These are phyloP conservation scores for Pelosia muscerda DNA, from an alignment of 2,888 invertebrate genomes.

Conservation along the genomic window DNA sequence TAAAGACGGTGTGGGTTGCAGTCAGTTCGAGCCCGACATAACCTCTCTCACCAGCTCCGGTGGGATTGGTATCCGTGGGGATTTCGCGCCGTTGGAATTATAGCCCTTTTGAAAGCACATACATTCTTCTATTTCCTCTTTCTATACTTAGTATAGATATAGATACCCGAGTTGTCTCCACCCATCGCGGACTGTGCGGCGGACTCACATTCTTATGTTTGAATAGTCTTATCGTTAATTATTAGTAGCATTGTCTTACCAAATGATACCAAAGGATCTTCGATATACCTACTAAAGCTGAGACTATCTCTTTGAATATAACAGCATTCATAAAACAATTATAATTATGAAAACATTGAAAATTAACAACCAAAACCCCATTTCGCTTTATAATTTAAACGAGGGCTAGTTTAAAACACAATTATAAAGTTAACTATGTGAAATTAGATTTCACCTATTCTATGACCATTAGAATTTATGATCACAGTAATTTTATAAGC, in stretches of 20 bases:
- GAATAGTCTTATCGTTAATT: too few species aligned
- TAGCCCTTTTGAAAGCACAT: too few species aligned
- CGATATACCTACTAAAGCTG: neutral
- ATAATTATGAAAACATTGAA: neutral
- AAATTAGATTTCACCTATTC: conserved; percentile 10
- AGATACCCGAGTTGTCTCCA: too few species aligned
- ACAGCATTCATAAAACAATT: neutral
- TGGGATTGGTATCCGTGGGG: too few species aligned
- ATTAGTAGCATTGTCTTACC: neutral
- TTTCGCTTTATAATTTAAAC: conserved; percentile 1
- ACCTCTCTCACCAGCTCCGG: too few species aligned
- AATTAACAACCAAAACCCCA: neutral
- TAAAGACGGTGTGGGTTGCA: too few species aligned
- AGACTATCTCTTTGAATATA: neutral
- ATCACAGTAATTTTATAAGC: neutral
- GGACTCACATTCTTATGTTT: too few species aligned
- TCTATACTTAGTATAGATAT: too few species aligned
- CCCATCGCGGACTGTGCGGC: too few species aligned
- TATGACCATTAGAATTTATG: conserved; percentile 5
- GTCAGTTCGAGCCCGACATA: too few species aligned
- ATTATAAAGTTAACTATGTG: conserved; percentile 8
- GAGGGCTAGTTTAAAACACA: neutral
- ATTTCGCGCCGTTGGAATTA: too few species aligned
- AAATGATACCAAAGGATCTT: neutral
- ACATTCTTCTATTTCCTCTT: too few species aligned